These are phyloP conservation scores for Murina feae DNA, from an alignment of 2,113 vertebrate species.

Conservation along the genomic window DNA sequence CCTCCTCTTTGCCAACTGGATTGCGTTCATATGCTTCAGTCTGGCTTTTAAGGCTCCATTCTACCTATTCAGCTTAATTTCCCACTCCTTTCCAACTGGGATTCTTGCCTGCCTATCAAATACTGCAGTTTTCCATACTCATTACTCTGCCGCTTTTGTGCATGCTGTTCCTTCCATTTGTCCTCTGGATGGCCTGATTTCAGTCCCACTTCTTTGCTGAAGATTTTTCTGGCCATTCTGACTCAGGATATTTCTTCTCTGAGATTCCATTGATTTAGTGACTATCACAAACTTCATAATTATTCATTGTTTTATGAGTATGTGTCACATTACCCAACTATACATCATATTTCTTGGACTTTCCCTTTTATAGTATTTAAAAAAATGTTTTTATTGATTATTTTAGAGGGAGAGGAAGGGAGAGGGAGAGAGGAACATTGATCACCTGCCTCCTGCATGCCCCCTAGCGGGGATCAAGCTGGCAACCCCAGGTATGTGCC, in stretches of 20 bases:
- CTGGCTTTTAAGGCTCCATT: not conserved
- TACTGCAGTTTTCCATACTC: not conserved
- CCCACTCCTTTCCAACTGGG: not conserved
- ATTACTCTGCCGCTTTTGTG: not conserved
- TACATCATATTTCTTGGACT: not conserved
- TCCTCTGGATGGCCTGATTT: not conserved
- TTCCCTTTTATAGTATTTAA: too few relatives aligned
- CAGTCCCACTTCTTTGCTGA: not conserved
- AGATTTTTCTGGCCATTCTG: not conserved
- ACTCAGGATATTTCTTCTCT: not conserved
- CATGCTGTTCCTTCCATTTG: not conserved
- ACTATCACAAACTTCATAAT: not conserved
- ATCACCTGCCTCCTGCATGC: not conserved
- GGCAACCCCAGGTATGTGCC: not conserved
- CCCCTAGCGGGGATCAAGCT: not conserved
- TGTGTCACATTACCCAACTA: not conserved
- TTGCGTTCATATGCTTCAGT: not conserved
- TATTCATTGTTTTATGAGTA: not conserved
- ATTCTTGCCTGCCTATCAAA: not conserved
- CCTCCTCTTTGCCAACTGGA: conserved; percentile 41
- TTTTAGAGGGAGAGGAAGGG: not conserved
- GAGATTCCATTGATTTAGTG: not conserved
- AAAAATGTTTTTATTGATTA: not conserved
- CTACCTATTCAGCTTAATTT: not conserved
- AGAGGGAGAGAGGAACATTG: not conserved